A percentile compares a stretch with the other conserved stretches of the same genome.
These are phyloP conservation scores for Pristionchus maxplancki DNA, from an alignment of 2,888 invertebrate species.

Conservation along the genomic window DNA sequence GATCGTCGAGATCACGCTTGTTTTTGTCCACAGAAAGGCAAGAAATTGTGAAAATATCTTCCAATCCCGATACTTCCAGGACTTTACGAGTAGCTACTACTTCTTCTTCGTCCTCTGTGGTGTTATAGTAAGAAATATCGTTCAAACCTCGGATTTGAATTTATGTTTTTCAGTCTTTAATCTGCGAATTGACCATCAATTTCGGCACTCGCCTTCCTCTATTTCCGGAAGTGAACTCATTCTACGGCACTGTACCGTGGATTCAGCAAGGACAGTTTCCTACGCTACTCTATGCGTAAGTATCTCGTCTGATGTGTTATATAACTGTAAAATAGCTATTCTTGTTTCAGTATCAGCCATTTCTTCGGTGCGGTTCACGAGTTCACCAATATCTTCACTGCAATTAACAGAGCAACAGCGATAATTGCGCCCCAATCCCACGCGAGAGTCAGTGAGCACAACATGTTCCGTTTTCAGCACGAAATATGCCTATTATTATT, in stretches of 20 bases:
- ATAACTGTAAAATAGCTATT: too few species aligned
- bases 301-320: not conserved
- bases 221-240: conserved; percentile 1
- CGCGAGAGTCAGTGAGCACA: not conserved
- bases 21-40: not conserved
- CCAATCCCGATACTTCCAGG: too few species aligned
- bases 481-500: too few species aligned
- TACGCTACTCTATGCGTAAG: not conserved
- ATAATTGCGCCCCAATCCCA: not conserved
- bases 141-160: not conserved
- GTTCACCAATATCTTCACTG: not conserved
- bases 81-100: conserved; percentile 20
- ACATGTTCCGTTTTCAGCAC: not conserved
- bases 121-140: not conserved
- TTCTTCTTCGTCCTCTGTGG: conserved; percentile 34
- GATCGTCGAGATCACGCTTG: not conserved
- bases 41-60: too few species aligned
- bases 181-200: conserved; percentile 1
- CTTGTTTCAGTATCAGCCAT: not conserved
- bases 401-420: not conserved
- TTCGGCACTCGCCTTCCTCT: conserved; percentile 20
- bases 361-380: conserved; percentile 12
- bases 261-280: not conserved
- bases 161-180: not conserved
- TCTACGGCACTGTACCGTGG: conserved; percentile 11